Percentiles rank a stretch among this genome's conserved stretches.
Evolutionary conservation across 2,113 vertebrate species (phyloP).

Genomic region (Dasypus novemcinctus): DNA sequence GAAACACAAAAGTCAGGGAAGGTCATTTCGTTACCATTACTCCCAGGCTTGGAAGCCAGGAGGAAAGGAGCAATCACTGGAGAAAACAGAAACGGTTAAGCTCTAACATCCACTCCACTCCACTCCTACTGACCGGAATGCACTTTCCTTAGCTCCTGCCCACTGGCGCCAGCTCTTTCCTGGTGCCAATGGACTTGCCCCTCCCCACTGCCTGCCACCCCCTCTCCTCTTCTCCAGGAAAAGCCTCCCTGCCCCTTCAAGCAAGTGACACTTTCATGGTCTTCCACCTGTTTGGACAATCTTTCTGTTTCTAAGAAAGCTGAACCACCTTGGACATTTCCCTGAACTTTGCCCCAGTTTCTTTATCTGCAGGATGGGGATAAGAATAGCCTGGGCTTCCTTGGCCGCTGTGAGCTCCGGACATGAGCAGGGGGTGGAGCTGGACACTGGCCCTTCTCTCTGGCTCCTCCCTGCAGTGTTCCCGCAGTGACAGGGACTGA

Average conservation of each 20-base stretch:
- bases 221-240: neutral
- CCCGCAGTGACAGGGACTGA: neutral
- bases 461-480: neutral
- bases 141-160: neutral
- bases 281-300: neutral
- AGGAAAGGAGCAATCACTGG: neutral
- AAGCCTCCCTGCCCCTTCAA: neutral
- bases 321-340: neutral
- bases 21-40: neutral
- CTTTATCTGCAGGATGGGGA: neutral
- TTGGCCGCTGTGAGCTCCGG: neutral
- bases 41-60: neutral
- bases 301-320: neutral
- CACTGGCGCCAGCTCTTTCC: neutral
- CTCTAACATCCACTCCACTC: neutral
- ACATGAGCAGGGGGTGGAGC: accelerated
- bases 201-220: no score
- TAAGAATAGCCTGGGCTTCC: no score
- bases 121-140: neutral
- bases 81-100: neutral
- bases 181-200: no score
- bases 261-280: neutral
- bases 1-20: neutral
- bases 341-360: neutral
- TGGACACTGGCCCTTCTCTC: neutral